These are phyloP conservation scores for Rafetus swinhoei DNA, from an alignment of 2,113 vertebrate genomes.

Conservation along the genomic window DNA sequence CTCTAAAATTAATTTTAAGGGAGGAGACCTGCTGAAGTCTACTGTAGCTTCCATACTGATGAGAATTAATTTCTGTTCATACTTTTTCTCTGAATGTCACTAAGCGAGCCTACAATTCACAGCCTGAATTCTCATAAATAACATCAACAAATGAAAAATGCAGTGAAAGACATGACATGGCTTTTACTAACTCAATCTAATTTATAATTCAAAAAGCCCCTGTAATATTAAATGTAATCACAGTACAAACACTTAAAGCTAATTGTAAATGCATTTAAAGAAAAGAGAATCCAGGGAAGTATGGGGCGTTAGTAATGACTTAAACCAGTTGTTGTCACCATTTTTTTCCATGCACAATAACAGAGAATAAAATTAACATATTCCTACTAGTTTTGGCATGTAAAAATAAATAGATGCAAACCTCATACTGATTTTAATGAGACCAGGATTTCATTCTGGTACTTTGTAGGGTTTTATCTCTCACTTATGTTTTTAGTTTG, in stretches of 20 bases:
- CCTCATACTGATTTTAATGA: not conserved
- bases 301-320: not conserved
- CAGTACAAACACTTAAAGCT: conserved; percentile 32
- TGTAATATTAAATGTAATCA: conserved; percentile 62
- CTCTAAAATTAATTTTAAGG: conserved; percentile 46
- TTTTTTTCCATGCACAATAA: not conserved
- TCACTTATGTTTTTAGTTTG: not conserved
- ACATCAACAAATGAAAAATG: conserved; percentile 69
- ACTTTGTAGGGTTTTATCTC: not conserved
- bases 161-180: conserved; percentile 58
- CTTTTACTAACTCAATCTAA: conserved; percentile 65
- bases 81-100: not conserved
- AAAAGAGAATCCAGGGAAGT: not conserved
- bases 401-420: not conserved
- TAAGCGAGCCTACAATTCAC: conserved; percentile 1
- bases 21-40: conserved; percentile 22
- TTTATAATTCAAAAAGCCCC: conserved; percentile 62
- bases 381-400: not conserved
- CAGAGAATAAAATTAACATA: not conserved
- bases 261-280: conserved; percentile 36
- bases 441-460: not conserved
- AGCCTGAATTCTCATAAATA: conserved; percentile 64
- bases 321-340: not conserved
- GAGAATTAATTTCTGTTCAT: conserved; percentile 28
- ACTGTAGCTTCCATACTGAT: not conserved